Base-by-base conservation (phyloP, 2,113 vertebrate species). In the Paralichthys olivaceus region DNA sequence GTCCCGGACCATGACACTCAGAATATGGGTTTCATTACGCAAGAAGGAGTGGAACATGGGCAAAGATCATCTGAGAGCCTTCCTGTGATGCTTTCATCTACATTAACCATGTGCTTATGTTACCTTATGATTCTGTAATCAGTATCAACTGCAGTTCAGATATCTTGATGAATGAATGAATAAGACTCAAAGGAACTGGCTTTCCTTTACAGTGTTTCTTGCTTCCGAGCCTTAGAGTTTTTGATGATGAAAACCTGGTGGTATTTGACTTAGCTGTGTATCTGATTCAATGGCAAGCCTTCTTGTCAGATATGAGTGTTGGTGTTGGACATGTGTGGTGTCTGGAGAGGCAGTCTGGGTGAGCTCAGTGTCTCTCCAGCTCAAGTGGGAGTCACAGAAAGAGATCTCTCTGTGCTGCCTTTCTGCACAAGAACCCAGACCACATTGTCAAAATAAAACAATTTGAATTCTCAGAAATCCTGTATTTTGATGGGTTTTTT, bases 331-430 rank as follows among this genome's bases (percentile, higher is more conserved):
- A 34, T 69, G 58, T 55, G 70, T 13, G 25, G 20, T 60, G 62
- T 72, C 59, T 82, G 75, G 20, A 55, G 62, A 64, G 17, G 63
- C 61, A 57, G 74, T 68, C 63, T 76, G 77, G 76, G 80, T 68
- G 25, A 62, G 74, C 53, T 76, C 62, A 75, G 71, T 80, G 77
- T 82, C 76, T 84, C 73, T 47, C 37, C 47, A 53, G 62, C 43
- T 64, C 25, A 20, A 68, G 90, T 92, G 87, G 90, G 89, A 72
- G 88, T 76, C 49, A 63, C 69, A 90, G 86, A 83, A 86, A 88
- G 55, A 83, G 75, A 75, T 59, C 58, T 66, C 68, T 81, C 67
- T 89, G 83, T 89, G 72, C 84, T 7, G 60, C 72, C 74, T 66
- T 69, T 71, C 58, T 26, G 8, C 65, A 69, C 43, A 72, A 69